Base-by-base conservation (phyloP, 2,113 vertebrate species). In the Arothron firmamentum region DNA sequence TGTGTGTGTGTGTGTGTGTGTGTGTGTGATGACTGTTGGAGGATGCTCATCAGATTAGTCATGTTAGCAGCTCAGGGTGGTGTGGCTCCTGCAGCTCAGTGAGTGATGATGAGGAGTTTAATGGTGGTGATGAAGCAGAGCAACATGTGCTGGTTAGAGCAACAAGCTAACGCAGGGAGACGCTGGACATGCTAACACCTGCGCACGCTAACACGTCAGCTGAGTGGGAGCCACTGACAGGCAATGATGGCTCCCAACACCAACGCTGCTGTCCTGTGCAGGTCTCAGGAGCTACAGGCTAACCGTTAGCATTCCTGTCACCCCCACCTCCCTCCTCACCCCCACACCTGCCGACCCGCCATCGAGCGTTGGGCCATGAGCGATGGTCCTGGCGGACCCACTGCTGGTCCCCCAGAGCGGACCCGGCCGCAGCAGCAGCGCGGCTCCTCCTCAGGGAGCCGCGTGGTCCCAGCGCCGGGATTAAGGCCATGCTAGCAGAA, bases 401-500 rank as follows among this genome's bases (percentile, higher is more conserved):
- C 3, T 3, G 25, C 25, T 28, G 25, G 25, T 28, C 25, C 5
- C 6, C 34, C 34, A 12, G 34, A 38, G 34, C 34, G 3, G 34
- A 16, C 1, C 43, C 8, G 42, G 56, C 62, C 43, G 59, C 62
- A 25, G 34, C 10, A 38, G 59, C 31, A 4, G 42, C 42, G 41
- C 43, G 1, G 28, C 50, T 55, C 51, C 62, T 61, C 63, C 66
- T 62, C 47, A n/a, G 61, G 49, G 70, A 70, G 66, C 45, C 5
- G 45, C 15, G 16, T n/a, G 59, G 31, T 51, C 61, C 43, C 49
- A 23, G 57, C 16, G 53, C 31, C 62, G 56, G 75, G 76, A 74
- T 70, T 70, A 70, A 63, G 66, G 58, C 66, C 66, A 56, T 52
- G 62, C 57, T 59, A 58, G 75, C 48, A 70, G 54, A 70, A 70